These are phyloP conservation scores for Grus americana DNA, from an alignment of 2,113 vertebrate species.

Conservation along the genomic window DNA sequence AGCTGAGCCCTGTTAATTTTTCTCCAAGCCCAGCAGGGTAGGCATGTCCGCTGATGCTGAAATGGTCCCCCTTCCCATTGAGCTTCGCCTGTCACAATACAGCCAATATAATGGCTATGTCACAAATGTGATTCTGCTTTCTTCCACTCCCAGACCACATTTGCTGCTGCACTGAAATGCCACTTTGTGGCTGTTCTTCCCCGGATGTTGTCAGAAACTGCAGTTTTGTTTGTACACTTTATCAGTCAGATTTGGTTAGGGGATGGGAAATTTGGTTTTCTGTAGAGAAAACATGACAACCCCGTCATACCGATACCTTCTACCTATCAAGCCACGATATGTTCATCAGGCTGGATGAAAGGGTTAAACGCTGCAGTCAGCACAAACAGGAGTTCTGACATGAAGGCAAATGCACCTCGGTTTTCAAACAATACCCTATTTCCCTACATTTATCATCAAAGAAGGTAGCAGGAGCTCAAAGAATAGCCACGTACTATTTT, in stretches of 20 bases:
- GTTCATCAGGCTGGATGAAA: background rate
- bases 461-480: background rate
- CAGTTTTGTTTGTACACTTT: background rate
- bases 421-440: conserved; percentile 1
- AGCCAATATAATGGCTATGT: conserved; percentile 45
- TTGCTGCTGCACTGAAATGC: conserved; percentile 35
- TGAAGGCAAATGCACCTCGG: background rate
- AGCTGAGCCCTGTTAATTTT: conserved; percentile 68
- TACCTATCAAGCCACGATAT: background rate
- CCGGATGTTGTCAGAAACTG: background rate
- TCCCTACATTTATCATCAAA: background rate
- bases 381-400: conserved; percentile 8
- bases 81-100: conserved; percentile 49
- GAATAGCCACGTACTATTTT: background rate
- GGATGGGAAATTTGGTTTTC: background rate
- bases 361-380: conserved; percentile 20
- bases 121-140: conserved; percentile 37
- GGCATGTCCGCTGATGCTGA: conserved; percentile 15
- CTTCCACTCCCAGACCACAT: conserved; percentile 21
- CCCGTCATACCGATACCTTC: background rate
- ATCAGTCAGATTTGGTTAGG: background rate
- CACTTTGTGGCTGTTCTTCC: background rate
- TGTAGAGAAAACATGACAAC: background rate
- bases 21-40: conserved; percentile 43
- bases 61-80: conserved; percentile 34